Base-by-base conservation (phyloP, 2,113 vertebrate species). In the Hydrochoerus hydrochaeris region DNA sequence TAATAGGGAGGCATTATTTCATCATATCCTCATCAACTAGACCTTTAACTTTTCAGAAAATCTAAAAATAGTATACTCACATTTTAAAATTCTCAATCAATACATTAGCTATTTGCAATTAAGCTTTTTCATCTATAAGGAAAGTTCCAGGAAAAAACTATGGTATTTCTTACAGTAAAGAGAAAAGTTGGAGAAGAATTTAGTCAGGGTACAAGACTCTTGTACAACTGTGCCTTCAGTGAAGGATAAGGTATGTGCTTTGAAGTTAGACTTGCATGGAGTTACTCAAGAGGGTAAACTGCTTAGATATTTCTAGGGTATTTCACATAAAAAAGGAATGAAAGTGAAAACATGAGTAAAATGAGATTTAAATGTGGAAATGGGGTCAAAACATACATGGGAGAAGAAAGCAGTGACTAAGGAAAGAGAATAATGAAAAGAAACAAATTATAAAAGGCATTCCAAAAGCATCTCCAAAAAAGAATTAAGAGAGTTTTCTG, bases 271-370 rank as follows among this genome's bases (percentile, higher is more conserved):
- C 11, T 32, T 57, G 32, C 4, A 46, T 49, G 26, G 54, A 67
- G 10, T 22, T 88, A 44, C 32, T 67, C 14, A 17, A 60, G 90
- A 60, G 6, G 81, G 1, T 62, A 3, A 91, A 89, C 86, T 35
- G n/a, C 2, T 5, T 38, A 78, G 7, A 46, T 93, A 95, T 90
- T 90, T 92, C 38, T 11, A 81, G 41, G 71, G 7, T 13, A 88
- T 81, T 88, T 96, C 14, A 80, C 9, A 88, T 89, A 44, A 73
- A 95, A 92, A 35, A 24, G 22, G 91, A 83, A 96, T 63, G 14
- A 92, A 91, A 73, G 10, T 7, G 71, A 91, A 14, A 71, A 6
- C 26, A 81, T 11, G 63, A 58, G 12, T 78, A 67, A 95, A 92
- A 63, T 24, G 57, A 71, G 4, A 82, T 57, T 90, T 60, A 82